Percentiles rank a stretch among this genome's conserved stretches.
Evolutionary conservation across 2,113 vertebrate genomes (phyloP).

Genomic region (Orcinus orca): DNA sequence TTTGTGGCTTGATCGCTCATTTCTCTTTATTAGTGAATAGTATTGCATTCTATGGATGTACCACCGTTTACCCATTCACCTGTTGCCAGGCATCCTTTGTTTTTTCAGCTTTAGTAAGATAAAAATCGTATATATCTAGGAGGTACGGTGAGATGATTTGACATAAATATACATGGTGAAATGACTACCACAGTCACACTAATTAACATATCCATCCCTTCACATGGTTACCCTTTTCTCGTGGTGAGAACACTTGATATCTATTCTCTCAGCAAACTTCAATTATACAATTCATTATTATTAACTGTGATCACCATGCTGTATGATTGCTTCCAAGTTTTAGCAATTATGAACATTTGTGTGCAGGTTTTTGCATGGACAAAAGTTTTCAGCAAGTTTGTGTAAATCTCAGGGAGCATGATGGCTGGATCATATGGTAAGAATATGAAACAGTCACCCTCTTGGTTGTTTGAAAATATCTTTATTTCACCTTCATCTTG

Average conservation of each 20-base stretch:
- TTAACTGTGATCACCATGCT: no score
- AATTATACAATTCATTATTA: neutral
- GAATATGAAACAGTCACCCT: neutral
- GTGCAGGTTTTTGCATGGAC: neutral
- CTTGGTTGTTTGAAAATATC: neutral
- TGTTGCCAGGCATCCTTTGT: no score
- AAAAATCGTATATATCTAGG: no score
- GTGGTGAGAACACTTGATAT: neutral
- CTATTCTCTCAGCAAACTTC: neutral
- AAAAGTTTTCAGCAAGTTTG: neutral
- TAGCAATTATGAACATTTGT: neutral
- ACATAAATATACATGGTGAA: neutral
- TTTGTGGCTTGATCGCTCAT: no score
- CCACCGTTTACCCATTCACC: neutral
- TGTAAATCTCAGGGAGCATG: neutral
- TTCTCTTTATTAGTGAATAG: no score
- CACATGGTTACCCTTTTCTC: neutral
- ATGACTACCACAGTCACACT: neutral
- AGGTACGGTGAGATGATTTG: neutral
- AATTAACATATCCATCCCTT: neutral
- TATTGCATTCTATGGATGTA: no score
- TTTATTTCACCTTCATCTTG: neutral
- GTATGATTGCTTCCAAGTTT: neutral
- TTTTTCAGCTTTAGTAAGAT: no score
- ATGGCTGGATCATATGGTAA: neutral